Conservation (phyloP, 2,113 vertebrate species). For the Uropsilus gracilis region DNA sequence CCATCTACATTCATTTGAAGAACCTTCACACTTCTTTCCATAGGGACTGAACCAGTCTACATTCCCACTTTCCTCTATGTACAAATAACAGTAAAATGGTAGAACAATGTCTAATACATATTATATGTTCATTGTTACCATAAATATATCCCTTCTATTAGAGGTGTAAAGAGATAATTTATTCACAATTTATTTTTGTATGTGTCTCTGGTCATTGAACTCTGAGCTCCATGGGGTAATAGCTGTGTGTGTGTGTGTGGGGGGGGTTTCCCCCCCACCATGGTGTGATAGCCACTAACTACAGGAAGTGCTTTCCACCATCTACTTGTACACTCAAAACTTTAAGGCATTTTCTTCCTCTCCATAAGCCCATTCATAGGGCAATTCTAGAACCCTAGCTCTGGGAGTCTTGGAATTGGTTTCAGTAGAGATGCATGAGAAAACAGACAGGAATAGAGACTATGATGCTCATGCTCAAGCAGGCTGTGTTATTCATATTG, state of each 20-base stretch:
- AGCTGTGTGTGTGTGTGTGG: no score
- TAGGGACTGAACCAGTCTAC: no score
- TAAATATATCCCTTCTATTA: neutral
- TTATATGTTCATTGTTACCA: neutral
- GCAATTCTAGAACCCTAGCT: neutral
- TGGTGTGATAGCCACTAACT: neutral
- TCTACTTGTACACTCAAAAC: neutral
- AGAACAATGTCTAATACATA: neutral
- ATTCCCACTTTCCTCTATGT: neutral
- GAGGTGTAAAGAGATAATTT: neutral
- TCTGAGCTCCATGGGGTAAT: neutral
- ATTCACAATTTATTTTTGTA: neutral
- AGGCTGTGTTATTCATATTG: neutral
- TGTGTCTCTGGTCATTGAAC: neutral
- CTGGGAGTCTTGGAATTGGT: neutral
- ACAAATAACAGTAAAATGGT: neutral
- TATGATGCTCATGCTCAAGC: fast-evolving
- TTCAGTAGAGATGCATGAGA: neutral
- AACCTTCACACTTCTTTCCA: no score
- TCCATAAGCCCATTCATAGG: neutral
- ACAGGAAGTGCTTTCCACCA: neutral
- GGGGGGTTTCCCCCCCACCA: no score
- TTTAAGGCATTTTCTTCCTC: neutral
- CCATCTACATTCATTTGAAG: no score
- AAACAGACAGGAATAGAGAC: neutral